Evolutionary conservation across 2,797 vertebrate genomes (phyloP).

Genomic region (Propithecus perrieri): DNA sequence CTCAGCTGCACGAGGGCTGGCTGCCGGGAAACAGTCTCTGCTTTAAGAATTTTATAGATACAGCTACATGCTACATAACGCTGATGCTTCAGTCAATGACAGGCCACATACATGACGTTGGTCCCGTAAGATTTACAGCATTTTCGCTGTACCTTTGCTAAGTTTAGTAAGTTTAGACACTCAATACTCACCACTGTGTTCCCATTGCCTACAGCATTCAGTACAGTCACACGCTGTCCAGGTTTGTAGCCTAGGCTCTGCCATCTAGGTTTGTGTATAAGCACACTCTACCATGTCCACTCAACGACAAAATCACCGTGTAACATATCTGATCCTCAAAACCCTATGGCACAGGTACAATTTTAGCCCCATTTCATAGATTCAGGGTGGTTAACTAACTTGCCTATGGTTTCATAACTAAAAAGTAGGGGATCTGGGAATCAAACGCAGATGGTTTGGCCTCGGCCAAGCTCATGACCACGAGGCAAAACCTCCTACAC

Average conservation of each 20-base stretch:
- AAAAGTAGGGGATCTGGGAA: neutral
- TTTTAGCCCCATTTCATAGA: neutral
- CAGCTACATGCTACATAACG: neutral
- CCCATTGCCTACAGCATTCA: neutral
- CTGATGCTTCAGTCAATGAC: neutral
- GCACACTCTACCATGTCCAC: neutral
- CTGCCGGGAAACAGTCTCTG: neutral
- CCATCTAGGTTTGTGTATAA: neutral
- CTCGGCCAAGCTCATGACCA: neutral
- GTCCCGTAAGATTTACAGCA: neutral
- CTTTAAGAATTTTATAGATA: too few species aligned
- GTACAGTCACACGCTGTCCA: neutral
- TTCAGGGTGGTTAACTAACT: neutral
- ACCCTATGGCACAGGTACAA: neutral
- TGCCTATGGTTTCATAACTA: neutral
- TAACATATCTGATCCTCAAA: neutral
- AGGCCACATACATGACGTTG: neutral
- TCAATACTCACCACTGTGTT: neutral
- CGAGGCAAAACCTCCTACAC: neutral
- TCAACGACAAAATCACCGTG: neutral
- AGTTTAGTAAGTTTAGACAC: neutral
- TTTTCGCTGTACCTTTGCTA: neutral
- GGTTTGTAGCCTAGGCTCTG: neutral
- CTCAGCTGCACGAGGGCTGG: accelerated
- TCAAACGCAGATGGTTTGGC: neutral